Percentiles rank a stretch among this genome's conserved stretches.
These are phyloP conservation scores for Ascidia mentula DNA, from an alignment of 23 tunicate genomes.

Conservation along the genomic window DNA sequence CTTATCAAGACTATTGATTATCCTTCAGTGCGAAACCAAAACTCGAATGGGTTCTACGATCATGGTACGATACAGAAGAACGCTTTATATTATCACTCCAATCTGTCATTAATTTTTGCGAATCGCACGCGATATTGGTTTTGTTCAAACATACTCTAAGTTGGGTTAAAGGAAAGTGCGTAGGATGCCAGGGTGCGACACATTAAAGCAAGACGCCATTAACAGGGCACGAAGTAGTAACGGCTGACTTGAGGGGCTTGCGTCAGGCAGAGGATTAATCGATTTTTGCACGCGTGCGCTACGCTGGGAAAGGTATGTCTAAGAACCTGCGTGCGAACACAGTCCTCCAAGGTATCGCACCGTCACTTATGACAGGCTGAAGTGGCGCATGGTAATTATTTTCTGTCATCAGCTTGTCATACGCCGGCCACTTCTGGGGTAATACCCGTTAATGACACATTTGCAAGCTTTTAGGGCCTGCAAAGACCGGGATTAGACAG, in stretches of 20 bases:
- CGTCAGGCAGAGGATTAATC: constrained; percentile 4
- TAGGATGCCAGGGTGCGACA: neutral
- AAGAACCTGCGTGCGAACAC: constrained; percentile 8
- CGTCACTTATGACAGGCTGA: neutral
- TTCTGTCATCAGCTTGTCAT: neutral
- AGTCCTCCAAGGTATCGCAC: neutral
- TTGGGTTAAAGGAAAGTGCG: no score
- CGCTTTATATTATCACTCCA: no score
- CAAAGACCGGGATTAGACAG: no score
- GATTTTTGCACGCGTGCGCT: neutral
- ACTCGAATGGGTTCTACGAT: neutral
- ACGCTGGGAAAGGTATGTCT: neutral
- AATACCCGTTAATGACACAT: no score
- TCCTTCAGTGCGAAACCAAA: neutral
- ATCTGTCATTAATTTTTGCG: no score
- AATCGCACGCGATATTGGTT: no score
- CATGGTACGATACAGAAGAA: neutral
- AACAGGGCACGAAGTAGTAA: neutral
- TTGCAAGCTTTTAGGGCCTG: no score
- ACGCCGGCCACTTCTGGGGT: neutral
- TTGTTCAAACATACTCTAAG: no score
- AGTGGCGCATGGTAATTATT: neutral
- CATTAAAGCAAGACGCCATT: constrained; percentile 8
- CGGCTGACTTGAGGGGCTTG: neutral
- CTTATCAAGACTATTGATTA: constrained; percentile 3